phyloP scores from a whole-genome alignment of 2,888 invertebrate genomes.

The Argyra leucocephala region DNA sequence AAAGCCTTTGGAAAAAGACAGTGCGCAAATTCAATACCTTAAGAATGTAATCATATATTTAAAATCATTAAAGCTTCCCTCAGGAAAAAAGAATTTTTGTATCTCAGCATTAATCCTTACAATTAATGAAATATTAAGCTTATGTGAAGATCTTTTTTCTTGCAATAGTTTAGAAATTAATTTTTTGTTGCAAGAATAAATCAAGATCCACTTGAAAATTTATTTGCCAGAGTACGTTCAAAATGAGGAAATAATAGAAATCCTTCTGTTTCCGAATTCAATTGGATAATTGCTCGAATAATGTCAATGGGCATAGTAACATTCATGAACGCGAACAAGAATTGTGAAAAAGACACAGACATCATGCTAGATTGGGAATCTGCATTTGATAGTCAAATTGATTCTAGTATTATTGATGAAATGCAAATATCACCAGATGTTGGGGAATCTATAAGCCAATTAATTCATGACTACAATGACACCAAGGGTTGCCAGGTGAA shows the following conservation, averaged over 20 bases:
- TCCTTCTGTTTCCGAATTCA: background rate
- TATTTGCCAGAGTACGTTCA: constrained; percentile 2
- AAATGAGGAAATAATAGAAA: background rate
- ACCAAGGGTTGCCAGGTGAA: no score
- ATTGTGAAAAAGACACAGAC: background rate
- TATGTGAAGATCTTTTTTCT: background rate
- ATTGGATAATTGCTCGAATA: background rate
- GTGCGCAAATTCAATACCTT: background rate
- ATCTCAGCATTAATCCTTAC: background rate
- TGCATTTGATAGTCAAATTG: no score
- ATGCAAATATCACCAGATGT: no score
- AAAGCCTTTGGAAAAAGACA: background rate
- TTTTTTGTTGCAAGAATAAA: background rate
- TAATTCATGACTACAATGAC: no score
- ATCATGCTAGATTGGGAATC: background rate
- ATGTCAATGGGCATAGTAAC: background rate
- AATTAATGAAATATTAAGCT: background rate
- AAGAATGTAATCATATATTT: background rate
- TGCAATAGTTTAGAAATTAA: background rate
- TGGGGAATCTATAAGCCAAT: no score
- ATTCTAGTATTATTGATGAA: no score
- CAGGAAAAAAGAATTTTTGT: background rate
- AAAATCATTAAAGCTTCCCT: no score
- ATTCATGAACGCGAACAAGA: background rate
- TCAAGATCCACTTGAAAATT: constrained; percentile 11